A percentile compares a stretch with the other conserved stretches of the same genome.
phyloP scores from a whole-genome alignment of 2,888 invertebrate genomes.

The Apocheima hispidaria region DNA sequence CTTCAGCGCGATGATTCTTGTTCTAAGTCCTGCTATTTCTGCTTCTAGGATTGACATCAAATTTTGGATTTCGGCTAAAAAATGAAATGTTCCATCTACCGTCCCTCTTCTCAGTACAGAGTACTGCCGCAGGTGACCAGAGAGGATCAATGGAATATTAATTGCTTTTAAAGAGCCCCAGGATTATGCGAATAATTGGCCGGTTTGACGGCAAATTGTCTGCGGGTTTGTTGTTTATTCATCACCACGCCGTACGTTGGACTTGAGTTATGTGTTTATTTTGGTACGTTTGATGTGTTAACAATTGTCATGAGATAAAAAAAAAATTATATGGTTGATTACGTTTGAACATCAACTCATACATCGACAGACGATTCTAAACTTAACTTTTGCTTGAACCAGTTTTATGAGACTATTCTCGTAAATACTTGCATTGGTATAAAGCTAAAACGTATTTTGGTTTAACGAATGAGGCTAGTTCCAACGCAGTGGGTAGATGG shows the following conservation, averaged over 20 bases:
- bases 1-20: too few species aligned
- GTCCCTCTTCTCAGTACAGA: not conserved
- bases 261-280: conserved; percentile 29
- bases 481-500: too few species aligned
- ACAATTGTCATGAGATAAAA: not conserved
- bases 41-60: too few species aligned
- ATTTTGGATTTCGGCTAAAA: not conserved
- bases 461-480: too few species aligned
- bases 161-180: conserved; percentile 52
- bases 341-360: not conserved
- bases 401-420: too few species aligned
- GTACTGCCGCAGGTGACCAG: conserved; percentile 42
- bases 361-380: too few species aligned
- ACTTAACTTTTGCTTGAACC: too few species aligned
- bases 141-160: conserved; percentile 52
- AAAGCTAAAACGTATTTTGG: too few species aligned
- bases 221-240: conserved; percentile 50
- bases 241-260: conserved; percentile 29
- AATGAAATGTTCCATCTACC: conserved; percentile 11
- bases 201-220: conserved; percentile 55
- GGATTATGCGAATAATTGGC: conserved; percentile 78
- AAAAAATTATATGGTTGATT: not conserved
- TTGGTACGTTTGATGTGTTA: conserved; percentile 19
- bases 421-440: too few species aligned
- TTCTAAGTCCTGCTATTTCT: too few species aligned